Percentiles rank a stretch among this genome's conserved stretches.
These are phyloP conservation scores for Aurelia coerulea DNA, from an alignment of 30 jellyfish, hydroid and myxozoan species.

Conservation along the genomic window DNA sequence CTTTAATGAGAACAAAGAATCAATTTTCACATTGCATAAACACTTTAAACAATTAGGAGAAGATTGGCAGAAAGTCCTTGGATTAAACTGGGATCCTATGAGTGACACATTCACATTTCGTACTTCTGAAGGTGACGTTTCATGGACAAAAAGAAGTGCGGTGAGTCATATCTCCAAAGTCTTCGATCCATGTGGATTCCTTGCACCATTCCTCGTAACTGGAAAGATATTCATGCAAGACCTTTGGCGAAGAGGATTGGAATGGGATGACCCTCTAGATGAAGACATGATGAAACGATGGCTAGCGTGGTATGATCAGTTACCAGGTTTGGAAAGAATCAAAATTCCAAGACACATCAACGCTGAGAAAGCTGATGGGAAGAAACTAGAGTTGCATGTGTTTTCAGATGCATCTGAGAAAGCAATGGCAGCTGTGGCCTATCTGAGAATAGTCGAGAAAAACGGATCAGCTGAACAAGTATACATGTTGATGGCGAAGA, in stretches of 20 bases:
- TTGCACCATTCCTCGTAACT: slow-evolving; percentile 50
- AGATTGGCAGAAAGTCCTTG: slow-evolving; percentile 49
- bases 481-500: slow-evolving; percentile 48
- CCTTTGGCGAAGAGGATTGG: slow-evolving; percentile 42
- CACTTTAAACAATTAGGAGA: slow-evolving; percentile 36
- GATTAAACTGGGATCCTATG: neutral
- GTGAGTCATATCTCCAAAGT: slow-evolving; percentile 38
- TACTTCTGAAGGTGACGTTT: slow-evolving; percentile 43
- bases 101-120: slow-evolving; percentile 51
- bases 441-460: slow-evolving; percentile 20
- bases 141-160: slow-evolving; percentile 49
- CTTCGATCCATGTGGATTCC: slow-evolving; percentile 66
- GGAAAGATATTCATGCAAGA: slow-evolving; percentile 50
- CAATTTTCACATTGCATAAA: no score
- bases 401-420: slow-evolving; percentile 69
- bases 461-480: slow-evolving; percentile 32
- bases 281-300: slow-evolving; percentile 31
- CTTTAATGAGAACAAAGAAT: no score
- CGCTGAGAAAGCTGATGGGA: slow-evolving; percentile 28
- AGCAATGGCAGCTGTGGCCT: slow-evolving; percentile 64
- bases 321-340: slow-evolving; percentile 32
- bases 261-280: slow-evolving; percentile 55
- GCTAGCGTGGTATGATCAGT: slow-evolving; percentile 43
- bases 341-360: slow-evolving; percentile 32
- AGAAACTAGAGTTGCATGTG: slow-evolving; percentile 40